Percentiles rank a stretch among this genome's conserved stretches.
These are phyloP conservation scores for Varanus salvator DNA, from an alignment of 2,113 vertebrate species.

Conservation along the genomic window DNA sequence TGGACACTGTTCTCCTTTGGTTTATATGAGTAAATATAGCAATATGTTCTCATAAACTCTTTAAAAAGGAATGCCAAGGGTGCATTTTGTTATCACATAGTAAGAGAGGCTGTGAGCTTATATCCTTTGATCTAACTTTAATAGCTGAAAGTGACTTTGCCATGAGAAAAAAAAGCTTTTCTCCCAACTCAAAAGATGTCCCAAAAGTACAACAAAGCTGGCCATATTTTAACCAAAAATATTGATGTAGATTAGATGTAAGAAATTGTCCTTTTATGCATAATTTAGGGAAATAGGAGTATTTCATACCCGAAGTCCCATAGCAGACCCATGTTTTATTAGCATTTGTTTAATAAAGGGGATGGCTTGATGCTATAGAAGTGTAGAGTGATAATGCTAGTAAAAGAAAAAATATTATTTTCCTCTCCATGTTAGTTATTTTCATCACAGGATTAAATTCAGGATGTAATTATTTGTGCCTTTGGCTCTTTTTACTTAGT, in stretches of 20 bases:
- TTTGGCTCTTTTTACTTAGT: not conserved
- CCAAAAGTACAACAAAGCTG: constrained; percentile 18
- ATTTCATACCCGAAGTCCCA: not conserved
- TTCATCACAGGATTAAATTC: not conserved
- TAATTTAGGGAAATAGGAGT: not conserved
- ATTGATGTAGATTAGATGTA: constrained; percentile 28
- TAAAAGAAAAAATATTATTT: not conserved
- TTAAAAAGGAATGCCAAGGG: constrained; percentile 12
- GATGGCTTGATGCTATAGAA: not conserved
- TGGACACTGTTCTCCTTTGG: not conserved
- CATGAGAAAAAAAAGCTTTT: constrained; percentile 20
- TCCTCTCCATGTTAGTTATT: not conserved
- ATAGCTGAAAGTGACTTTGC: constrained; percentile 29
- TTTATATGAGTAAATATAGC: not conserved
- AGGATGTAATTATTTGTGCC: not conserved
- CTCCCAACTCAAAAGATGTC: constrained; percentile 9
- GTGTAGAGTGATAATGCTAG: not conserved
- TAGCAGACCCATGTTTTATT: not conserved
- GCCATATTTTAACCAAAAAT: constrained; percentile 27
- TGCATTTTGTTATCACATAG: constrained; percentile 23
- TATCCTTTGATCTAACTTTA: constrained; percentile 32
- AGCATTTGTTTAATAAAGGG: not conserved
- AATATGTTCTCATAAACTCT: not conserved
- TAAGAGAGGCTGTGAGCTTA: constrained; percentile 14
- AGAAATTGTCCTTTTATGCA: constrained; percentile 24